phyloP scores from a whole-genome alignment of 1,140 invertebrate genomes.

The Zaprionus ghesquierei region DNA sequence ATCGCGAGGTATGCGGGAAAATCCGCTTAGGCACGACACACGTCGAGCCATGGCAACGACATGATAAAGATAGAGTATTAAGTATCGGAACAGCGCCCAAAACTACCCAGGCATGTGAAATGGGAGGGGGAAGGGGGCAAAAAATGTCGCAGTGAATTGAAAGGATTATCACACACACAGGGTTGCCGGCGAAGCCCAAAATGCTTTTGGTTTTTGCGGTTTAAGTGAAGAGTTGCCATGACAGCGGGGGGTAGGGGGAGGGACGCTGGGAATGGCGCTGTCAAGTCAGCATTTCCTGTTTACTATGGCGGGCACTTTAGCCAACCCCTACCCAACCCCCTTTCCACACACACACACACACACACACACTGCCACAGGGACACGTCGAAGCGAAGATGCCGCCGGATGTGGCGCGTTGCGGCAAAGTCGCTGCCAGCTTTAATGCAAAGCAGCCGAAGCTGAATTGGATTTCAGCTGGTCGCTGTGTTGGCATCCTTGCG shows the following conservation, averaged over 20 bases:
- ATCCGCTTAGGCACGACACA: neutral
- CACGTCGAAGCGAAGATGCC: constrained; percentile 10
- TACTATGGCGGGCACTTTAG: constrained; percentile 35
- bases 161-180: constrained; percentile 39
- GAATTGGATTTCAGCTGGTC: constrained; percentile 24
- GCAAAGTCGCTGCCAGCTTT: constrained; percentile 7
- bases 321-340: too few relatives aligned
- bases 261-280: constrained; percentile 17
- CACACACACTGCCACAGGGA: neutral
- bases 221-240: constrained; percentile 30
- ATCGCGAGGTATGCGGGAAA: neutral
- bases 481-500: neutral
- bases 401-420: constrained; percentile 13
- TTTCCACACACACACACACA: neutral
- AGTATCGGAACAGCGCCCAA: neutral
- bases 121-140: neutral
- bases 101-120: neutral
- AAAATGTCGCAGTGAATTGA: constrained; percentile 40
- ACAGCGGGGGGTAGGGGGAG: neutral
- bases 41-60: neutral
- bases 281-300: constrained; percentile 52
- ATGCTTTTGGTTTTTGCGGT: constrained; percentile 47
- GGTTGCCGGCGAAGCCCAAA: constrained; percentile 17
- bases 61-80: neutral
- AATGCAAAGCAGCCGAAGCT: constrained; percentile 47